These are phyloP conservation scores for Carduelis carduelis DNA, from an alignment of 2,797 vertebrate species.

Conservation along the genomic window DNA sequence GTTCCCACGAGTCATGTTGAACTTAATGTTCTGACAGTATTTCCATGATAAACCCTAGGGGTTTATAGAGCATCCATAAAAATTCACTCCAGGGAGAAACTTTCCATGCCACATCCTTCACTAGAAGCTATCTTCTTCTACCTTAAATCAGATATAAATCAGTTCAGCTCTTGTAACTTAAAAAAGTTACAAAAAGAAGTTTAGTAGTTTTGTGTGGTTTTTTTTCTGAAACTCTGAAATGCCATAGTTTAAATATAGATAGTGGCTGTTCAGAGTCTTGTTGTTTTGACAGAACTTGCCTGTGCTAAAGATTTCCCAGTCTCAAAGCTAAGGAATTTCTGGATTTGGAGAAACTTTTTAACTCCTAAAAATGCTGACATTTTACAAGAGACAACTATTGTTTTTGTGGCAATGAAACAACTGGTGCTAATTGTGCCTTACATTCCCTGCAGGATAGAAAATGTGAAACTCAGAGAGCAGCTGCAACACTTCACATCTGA, in stretches of 20 bases:
- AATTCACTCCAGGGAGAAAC: constrained; percentile 31
- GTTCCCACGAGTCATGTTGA: constrained; percentile 28
- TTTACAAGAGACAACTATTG: background rate
- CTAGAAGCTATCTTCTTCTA: constrained; percentile 8
- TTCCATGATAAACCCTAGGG: constrained; percentile 30
- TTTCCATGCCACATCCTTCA: background rate
- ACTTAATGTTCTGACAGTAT: constrained; percentile 40
- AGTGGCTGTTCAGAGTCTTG: background rate
- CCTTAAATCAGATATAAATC: constrained; percentile 42
- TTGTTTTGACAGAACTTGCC: background rate
- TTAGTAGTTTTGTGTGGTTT: background rate
- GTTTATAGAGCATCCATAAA: constrained; percentile 47
- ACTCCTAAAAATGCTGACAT: background rate
- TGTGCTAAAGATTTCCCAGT: background rate
- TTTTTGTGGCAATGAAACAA: background rate
- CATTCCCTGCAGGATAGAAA: background rate
- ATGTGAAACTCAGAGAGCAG: background rate
- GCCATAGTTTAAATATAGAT: background rate
- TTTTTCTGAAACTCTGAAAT: background rate
- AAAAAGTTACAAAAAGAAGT: background rate
- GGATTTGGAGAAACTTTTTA: background rate
- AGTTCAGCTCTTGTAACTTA: background rate
- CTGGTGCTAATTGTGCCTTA: background rate
- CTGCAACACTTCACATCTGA: background rate
- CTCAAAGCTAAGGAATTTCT: background rate